Percentiles rank a stretch among this genome's conserved stretches.
These are phyloP conservation scores for Drosophila ezoana DNA, from an alignment of 2,888 invertebrate genomes.

Conservation along the genomic window DNA sequence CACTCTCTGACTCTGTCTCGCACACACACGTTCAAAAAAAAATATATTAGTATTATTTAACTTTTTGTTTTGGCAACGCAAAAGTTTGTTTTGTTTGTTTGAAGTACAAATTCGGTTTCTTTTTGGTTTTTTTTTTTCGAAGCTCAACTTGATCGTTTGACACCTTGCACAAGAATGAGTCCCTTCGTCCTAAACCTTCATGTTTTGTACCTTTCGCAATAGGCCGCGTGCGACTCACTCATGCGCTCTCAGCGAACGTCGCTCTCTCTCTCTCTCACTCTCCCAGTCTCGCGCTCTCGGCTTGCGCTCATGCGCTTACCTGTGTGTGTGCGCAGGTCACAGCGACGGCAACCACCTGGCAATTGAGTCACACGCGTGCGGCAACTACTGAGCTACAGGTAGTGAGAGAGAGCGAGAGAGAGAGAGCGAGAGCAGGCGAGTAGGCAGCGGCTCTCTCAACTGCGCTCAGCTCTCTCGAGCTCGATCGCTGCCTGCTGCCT, in stretches of 20 bases:
- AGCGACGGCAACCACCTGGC: conserved; percentile 38
- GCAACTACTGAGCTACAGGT: conserved; percentile 32
- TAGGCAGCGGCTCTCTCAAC: not conserved
- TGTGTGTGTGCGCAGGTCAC: conserved; percentile 17
- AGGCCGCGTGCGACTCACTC: conserved; percentile 18
- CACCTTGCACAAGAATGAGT: conserved; percentile 87
- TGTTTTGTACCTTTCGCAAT: conserved; percentile 83
- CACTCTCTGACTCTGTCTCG: not conserved
- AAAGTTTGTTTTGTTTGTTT: conserved; percentile 3
- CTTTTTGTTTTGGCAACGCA: conserved; percentile 24
- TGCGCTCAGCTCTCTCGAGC: conserved; percentile 18
- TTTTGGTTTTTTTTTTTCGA: conserved; percentile 17
- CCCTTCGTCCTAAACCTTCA: conserved; percentile 86
- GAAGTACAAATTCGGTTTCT: not conserved
- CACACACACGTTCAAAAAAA: conserved; percentile 28
- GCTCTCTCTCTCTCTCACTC: conserved; percentile 14
- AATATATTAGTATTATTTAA: conserved; percentile 11
- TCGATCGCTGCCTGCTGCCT: conserved; percentile 10
- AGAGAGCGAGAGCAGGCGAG: conserved; percentile 1
- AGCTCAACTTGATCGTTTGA: conserved; percentile 83
- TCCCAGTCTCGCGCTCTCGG: conserved; percentile 2
- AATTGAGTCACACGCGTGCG: conserved; percentile 20
- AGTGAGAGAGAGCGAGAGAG: conserved; percentile 4
- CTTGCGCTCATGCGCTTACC: conserved; percentile 20
- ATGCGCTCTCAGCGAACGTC: not conserved